Percentiles rank a stretch among this genome's conserved stretches.
Conservation (phyloP, 2,113 vertebrate genomes). For the Sphyrna mokarran region DNA sequence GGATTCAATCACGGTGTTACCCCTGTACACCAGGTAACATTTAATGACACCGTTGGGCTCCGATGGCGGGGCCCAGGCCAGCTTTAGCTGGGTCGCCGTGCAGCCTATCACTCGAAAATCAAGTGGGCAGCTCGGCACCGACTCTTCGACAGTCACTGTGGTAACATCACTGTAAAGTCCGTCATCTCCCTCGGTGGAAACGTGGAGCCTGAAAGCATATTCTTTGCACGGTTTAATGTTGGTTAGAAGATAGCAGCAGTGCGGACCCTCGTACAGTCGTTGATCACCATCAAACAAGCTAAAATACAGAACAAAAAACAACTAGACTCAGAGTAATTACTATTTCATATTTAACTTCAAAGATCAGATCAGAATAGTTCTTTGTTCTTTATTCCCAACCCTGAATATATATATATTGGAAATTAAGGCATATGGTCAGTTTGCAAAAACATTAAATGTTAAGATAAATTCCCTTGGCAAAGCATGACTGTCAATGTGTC, state of each 20-base stretch:
- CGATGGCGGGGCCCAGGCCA: slow-evolving; percentile 46
- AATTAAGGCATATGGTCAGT: too few species aligned
- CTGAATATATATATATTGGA: too few species aligned
- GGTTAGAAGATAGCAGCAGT: slow-evolving; percentile 41
- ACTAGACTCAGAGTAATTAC: not conserved
- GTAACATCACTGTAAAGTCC: slow-evolving; percentile 45
- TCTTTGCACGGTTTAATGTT: slow-evolving; percentile 35
- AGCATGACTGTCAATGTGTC: too few species aligned
- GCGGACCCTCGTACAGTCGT: slow-evolving; percentile 44
- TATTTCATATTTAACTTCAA: not conserved
- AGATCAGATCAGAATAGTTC: not conserved
- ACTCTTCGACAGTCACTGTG: slow-evolving; percentile 38
- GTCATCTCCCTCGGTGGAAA: slow-evolving; percentile 45
- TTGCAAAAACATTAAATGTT: too few species aligned
- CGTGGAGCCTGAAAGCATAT: slow-evolving; percentile 41
- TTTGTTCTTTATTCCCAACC: too few species aligned
- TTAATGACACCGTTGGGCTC: slow-evolving; percentile 36
- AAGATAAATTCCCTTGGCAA: too few species aligned
- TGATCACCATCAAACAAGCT: slow-evolving; percentile 45
- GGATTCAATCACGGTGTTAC: slow-evolving; percentile 41
- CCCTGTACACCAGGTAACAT: slow-evolving; percentile 43
- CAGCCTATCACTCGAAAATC: slow-evolving; percentile 45
- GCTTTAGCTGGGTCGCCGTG: slow-evolving; percentile 44
- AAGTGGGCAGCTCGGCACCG: slow-evolving; percentile 40
- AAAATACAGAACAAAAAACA: not conserved